These are phyloP conservation scores for Gonatopus flavifemur DNA, from an alignment of 1,140 invertebrate species.

Conservation along the genomic window DNA sequence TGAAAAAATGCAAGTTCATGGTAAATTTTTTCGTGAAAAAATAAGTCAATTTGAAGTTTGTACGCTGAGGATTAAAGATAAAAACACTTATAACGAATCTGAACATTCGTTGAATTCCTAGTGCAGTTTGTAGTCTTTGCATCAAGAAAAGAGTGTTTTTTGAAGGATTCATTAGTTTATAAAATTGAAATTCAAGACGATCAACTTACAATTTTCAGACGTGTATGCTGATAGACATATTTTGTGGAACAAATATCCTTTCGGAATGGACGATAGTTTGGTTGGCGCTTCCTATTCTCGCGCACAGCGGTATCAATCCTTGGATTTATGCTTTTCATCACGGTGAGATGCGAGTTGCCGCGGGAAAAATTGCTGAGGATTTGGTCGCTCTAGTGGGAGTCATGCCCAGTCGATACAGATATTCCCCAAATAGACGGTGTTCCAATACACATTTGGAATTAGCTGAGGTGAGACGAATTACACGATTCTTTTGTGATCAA, in stretches of 20 bases:
- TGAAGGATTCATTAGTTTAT: too few relatives aligned
- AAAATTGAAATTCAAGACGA: too few relatives aligned
- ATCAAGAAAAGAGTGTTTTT: too few relatives aligned
- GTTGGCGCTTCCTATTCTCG: constrained; percentile 62
- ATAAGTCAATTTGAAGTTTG: too few relatives aligned
- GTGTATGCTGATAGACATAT: constrained; percentile 62
- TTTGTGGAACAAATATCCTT: constrained; percentile 58
- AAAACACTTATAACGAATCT: neutral
- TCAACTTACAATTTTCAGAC: constrained; percentile 50
- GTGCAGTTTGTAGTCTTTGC: neutral
- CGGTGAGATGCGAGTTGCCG: constrained; percentile 65
- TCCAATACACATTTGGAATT: constrained; percentile 48
- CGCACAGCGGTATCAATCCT: constrained; percentile 66
- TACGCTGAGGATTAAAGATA: too few relatives aligned
- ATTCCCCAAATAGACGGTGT: constrained; percentile 40
- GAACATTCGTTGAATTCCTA: neutral
- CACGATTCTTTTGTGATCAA: too few relatives aligned
- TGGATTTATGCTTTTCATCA: constrained; percentile 72
- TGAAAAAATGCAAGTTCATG: too few relatives aligned
- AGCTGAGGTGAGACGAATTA: constrained; percentile 44
- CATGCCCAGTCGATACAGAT: constrained; percentile 49
- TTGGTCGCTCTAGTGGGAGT: constrained; percentile 53
- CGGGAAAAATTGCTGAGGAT: constrained; percentile 61
- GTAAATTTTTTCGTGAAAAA: too few relatives aligned
- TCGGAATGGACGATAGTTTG: constrained; percentile 61